A percentile compares a stretch with the other conserved stretches of the same genome.
phyloP scores from a whole-genome alignment of 2,113 vertebrate genomes.

The Tiliqua scincoides region DNA sequence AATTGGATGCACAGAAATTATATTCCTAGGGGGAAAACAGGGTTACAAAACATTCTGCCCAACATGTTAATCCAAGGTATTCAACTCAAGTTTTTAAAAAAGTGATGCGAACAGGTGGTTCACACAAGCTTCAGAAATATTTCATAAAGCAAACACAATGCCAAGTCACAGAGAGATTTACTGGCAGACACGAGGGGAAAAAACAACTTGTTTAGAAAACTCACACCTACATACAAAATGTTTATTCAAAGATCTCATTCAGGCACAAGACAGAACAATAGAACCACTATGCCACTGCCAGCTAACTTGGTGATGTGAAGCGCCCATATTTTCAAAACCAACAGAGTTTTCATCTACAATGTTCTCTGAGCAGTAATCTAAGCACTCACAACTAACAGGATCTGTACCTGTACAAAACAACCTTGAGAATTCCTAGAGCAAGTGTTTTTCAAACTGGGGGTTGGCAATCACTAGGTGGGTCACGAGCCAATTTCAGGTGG shows the following conservation, averaged over 20 bases:
- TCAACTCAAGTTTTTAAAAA: slow-evolving; percentile 14
- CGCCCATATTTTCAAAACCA: neutral
- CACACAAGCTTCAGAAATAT: slow-evolving; percentile 54
- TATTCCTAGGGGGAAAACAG: neutral
- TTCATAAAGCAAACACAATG: slow-evolving; percentile 55
- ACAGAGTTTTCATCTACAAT: neutral
- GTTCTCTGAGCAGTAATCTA: no score
- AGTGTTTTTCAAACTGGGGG: no score
- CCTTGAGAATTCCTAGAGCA: no score
- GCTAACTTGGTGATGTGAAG: slow-evolving; percentile 20
- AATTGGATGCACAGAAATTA: neutral
- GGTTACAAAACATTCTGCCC: slow-evolving; percentile 5
- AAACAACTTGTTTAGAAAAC: slow-evolving; percentile 60
- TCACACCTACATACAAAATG: slow-evolving; percentile 46
- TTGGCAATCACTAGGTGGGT: no score
- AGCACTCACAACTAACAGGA: no score
- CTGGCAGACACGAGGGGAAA: slow-evolving; percentile 32
- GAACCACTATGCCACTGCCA: slow-evolving; percentile 33
- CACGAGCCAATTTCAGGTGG: no score
- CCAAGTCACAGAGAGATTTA: slow-evolving; percentile 37
- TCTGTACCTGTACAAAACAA: no score
- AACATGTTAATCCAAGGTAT: neutral
- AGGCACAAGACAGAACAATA: slow-evolving; percentile 48
- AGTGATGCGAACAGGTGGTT: slow-evolving; percentile 34
- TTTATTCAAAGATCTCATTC: slow-evolving; percentile 51